phyloP scores from a whole-genome alignment of 1,140 invertebrate species.

The Lucilia cuprina region DNA sequence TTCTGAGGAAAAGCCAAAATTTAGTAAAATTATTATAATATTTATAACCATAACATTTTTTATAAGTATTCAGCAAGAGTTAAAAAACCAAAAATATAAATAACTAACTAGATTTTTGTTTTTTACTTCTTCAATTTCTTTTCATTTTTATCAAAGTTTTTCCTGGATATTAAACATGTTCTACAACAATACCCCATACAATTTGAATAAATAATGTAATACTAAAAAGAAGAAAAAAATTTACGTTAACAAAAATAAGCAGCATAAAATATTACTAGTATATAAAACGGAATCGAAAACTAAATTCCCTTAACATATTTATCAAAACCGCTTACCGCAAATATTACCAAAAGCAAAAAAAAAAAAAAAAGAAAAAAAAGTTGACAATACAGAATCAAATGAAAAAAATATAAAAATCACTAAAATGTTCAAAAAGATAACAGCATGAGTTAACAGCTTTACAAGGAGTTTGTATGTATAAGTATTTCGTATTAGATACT shows the following conservation, averaged over 20 bases:
- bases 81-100: background rate
- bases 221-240: background rate
- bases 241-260: background rate
- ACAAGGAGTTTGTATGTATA: background rate
- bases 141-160: background rate
- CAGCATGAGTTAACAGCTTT: conserved; percentile 26
- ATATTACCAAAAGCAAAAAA: background rate
- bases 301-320: conserved; percentile 34
- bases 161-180: background rate
- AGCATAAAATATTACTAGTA: background rate
- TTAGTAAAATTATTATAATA: too few species aligned
- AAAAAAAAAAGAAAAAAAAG: background rate
- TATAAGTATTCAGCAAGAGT: too few species aligned
- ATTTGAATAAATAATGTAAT: conserved; percentile 34
- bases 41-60: too few species aligned
- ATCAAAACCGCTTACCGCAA: conserved; percentile 28
- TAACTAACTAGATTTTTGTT: conserved; percentile 1
- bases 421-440: background rate
- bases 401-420: background rate
- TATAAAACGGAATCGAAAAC: background rate
- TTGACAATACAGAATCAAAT: background rate
- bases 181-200: background rate
- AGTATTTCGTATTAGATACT: too few species aligned
- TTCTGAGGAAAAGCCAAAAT: too few species aligned
- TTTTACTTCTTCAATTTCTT: background rate